These are phyloP conservation scores for Philhelius pedissequus DNA, from an alignment of 2,888 invertebrate genomes.

Conservation along the genomic window DNA sequence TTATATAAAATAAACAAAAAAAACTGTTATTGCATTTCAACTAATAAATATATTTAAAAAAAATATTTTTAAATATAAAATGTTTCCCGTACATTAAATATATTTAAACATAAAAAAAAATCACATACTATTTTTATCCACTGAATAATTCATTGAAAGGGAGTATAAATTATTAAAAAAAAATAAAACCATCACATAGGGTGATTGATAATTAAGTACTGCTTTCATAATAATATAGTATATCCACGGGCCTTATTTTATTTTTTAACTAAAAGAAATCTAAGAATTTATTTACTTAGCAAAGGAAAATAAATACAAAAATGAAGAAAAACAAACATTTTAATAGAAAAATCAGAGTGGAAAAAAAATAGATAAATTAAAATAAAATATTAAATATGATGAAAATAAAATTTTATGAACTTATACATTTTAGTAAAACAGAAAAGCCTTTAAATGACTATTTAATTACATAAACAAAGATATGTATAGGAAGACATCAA, in stretches of 20 bases:
- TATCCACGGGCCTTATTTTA: conserved; percentile 78
- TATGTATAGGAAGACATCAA: conserved; percentile 40
- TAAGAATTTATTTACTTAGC: conserved; percentile 68
- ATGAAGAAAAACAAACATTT: conserved; percentile 42
- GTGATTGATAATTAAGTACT: conserved; percentile 56
- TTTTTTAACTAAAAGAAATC: conserved; percentile 57
- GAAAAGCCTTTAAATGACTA: conserved; percentile 48
- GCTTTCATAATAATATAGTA: conserved; percentile 73
- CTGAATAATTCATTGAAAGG: conserved; percentile 16
- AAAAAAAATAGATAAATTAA: conserved; percentile 4
- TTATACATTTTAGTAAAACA: conserved; percentile 50
- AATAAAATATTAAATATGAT: conserved; percentile 9
- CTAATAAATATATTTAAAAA: background rate
- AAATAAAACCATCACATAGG: conserved; percentile 32
- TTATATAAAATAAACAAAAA: conserved; percentile 22
- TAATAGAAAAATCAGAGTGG: conserved; percentile 19
- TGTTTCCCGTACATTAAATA: conserved; percentile 37
- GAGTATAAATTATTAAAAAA: conserved; percentile 7
- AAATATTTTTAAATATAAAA: conserved; percentile 13
- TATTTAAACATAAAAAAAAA: background rate
- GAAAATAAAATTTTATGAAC: conserved; percentile 49
- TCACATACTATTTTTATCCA: conserved; percentile 25
- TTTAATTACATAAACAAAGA: conserved; percentile 42
- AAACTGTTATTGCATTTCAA: conserved; percentile 50
- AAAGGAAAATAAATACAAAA: conserved; percentile 49